A percentile compares a stretch with the other conserved stretches of the same genome.
These are phyloP conservation scores for Petaurus breviceps DNA, from an alignment of 2,113 vertebrate species.

Conservation along the genomic window DNA sequence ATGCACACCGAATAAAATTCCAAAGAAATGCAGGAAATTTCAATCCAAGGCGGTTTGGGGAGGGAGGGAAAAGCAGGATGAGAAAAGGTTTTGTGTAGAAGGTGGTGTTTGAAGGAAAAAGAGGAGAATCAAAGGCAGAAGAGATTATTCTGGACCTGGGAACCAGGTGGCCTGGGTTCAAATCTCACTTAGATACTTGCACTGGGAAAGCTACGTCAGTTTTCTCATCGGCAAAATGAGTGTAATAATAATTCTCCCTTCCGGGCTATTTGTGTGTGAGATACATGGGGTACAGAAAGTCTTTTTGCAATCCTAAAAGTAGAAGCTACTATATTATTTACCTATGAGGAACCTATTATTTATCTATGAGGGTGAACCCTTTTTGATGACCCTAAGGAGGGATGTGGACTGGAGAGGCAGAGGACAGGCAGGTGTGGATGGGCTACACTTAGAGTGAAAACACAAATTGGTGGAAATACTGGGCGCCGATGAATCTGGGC, in stretches of 20 bases:
- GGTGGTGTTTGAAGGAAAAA: too few species aligned
- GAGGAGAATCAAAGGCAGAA: background rate
- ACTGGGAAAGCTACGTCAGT: background rate
- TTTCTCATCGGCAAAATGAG: background rate
- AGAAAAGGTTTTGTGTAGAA: too few species aligned
- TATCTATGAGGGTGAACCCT: too few species aligned
- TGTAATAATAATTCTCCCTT: background rate
- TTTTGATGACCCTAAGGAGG: too few species aligned
- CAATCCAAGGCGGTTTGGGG: too few species aligned
- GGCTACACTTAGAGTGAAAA: background rate
- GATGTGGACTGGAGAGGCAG: background rate
- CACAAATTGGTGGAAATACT: background rate
- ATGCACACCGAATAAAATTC: too few species aligned
- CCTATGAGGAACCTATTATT: too few species aligned
- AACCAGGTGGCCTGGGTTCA: background rate
- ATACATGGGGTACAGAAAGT: background rate
- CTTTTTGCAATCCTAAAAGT: too few species aligned
- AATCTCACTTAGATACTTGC: background rate
- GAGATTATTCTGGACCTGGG: background rate
- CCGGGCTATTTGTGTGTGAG: background rate
- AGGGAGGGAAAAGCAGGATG: too few species aligned
- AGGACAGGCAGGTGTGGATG: background rate
- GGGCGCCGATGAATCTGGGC: too few species aligned
- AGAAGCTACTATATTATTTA: too few species aligned
- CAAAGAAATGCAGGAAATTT: too few species aligned